Percentiles rank a stretch among this genome's conserved stretches.
Evolutionary conservation across 2,888 invertebrate species (phyloP).

Genomic region (Tipula vernalis): DNA sequence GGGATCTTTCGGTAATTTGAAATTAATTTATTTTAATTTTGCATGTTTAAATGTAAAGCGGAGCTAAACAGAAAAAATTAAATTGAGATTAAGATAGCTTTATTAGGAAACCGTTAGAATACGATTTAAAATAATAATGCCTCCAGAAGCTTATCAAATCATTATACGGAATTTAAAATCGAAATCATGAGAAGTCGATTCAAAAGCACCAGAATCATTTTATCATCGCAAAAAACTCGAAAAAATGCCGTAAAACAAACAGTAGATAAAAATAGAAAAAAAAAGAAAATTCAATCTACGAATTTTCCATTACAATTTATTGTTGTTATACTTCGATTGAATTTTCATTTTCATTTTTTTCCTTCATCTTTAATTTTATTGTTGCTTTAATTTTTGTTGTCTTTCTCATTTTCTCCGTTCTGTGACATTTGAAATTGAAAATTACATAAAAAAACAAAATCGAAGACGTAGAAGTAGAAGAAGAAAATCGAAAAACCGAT

Average conservation of each 20-base stretch:
- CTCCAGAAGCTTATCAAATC: too few relatives aligned
- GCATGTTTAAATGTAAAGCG: too few relatives aligned
- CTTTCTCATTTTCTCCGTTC: neutral
- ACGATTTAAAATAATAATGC: too few relatives aligned
- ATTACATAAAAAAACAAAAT: neutral
- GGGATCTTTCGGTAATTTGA: too few relatives aligned
- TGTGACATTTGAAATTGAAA: neutral
- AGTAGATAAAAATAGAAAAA: neutral
- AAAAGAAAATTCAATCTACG: neutral
- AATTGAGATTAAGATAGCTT: too few relatives aligned
- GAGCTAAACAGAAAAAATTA: too few relatives aligned
- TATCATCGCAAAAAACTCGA: neutral
- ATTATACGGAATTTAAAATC: too few relatives aligned
- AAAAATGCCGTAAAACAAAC: neutral
- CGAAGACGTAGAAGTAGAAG: neutral
- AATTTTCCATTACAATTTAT: neutral
- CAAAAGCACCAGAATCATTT: too few relatives aligned
- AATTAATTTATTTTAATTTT: too few relatives aligned
- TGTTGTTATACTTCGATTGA: neutral
- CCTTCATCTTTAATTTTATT: neutral
- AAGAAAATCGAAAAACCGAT: neutral
- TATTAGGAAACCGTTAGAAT: too few relatives aligned
- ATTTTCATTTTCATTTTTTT: neutral
- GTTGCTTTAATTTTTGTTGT: neutral
- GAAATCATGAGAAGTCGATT: too few relatives aligned